Evolutionary conservation across 2,888 invertebrate species (phyloP), one percentile per base, ranked within the genome.

Genomic region (Zaprionus lineosus): DNA sequence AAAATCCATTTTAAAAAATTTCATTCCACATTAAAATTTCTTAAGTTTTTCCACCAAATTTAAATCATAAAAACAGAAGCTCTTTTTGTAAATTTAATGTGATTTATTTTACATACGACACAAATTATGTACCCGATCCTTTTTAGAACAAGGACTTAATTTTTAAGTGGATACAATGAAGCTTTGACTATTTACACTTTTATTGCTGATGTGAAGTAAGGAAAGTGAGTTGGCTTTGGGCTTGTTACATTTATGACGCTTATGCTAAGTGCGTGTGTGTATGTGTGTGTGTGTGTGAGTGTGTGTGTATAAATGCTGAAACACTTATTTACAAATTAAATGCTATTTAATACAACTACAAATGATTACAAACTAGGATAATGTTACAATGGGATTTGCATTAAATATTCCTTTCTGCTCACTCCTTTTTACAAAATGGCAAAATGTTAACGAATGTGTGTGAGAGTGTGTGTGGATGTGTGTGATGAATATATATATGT

Each of bases 401-500:
- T 78, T 83, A 83, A 79, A 83, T 79, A 79, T 83, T n/a, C n/a
- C 76, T 60, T 48, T 73, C 56, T 79, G 81, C 77, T 69, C 75
- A 65, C 69, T 62, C 60, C n/a, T n/a, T 65, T 59, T 71, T 53
- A 65, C 62, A 61, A 76, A 79, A 79, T 79, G 78, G 78, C 78
- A 79, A 76, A 64, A 53, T 61, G 43, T 29, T 37, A 26, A 61
- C 69, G 63, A 71, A 67, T 67, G 31, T 64, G 36, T 75, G 26
- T 31, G 24, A 28, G 9, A 36, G 48, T 21, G 15, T 61, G 47
- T 41, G 40, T 58, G 12, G n/a, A n/a, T n/a, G n/a, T n/a, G n/a
- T n/a, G n/a, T n/a, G n/a, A n/a, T n/a, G n/a, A n/a, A n/a, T n/a
- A n/a, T n/a, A n/a, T n/a, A n/a, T n/a, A n/a, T 31, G 24, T 33